Conservation (phyloP, 2,797 vertebrate species). For the Falco rusticolus region DNA sequence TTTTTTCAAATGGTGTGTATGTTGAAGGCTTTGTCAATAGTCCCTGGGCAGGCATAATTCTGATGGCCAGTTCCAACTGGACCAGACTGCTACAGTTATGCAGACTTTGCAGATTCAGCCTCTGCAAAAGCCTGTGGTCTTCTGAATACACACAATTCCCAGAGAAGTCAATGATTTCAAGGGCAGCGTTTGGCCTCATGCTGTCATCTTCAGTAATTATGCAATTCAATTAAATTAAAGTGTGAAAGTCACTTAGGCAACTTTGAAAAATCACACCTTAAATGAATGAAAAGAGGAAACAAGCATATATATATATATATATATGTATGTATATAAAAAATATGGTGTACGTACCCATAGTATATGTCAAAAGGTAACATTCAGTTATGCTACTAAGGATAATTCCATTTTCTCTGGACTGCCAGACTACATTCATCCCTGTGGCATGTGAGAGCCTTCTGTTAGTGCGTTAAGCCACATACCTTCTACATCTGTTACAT, state of each 20-base stretch:
- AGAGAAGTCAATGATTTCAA: neutral
- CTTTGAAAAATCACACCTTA: conserved; percentile 1
- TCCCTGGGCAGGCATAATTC: neutral
- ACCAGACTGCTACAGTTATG: neutral
- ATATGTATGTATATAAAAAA: neutral
- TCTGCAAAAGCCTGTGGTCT: neutral
- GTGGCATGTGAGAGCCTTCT: neutral
- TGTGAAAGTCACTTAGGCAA: neutral
- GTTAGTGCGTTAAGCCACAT: neutral
- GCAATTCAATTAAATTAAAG: neutral
- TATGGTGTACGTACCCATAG: neutral
- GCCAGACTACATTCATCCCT: neutral
- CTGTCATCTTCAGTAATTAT: conserved; percentile 6
- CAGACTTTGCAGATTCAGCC: neutral
- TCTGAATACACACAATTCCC: neutral
- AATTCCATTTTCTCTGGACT: neutral
- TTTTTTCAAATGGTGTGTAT: neutral
- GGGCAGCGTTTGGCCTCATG: neutral
- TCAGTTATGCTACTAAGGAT: neutral
- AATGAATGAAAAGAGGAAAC: neutral
- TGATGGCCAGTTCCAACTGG: neutral
- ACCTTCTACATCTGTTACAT: neutral
- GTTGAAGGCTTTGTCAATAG: neutral
- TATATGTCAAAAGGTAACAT: neutral
- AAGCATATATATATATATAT: neutral